A percentile compares a stretch with the other conserved stretches of the same genome.
phyloP scores from a whole-genome alignment of 2,888 invertebrate genomes.

The Diploptera punctata region DNA sequence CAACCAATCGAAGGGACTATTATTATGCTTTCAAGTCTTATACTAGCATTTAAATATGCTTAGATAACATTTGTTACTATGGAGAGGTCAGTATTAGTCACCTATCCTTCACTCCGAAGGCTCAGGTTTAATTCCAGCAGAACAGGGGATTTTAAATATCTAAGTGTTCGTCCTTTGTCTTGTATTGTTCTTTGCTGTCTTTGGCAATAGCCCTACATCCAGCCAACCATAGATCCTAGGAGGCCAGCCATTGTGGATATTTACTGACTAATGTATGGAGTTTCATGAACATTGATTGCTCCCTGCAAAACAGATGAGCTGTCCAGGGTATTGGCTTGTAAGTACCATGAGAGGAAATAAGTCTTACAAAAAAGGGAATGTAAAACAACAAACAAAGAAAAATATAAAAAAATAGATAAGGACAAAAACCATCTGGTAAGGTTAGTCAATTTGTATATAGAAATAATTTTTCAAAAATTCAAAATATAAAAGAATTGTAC shows the following conservation, averaged over 20 bases:
- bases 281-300: not conserved
- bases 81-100: no score
- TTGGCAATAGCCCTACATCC: no score
- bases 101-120: no score
- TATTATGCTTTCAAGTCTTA: no score
- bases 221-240: no score
- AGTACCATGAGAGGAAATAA: not conserved
- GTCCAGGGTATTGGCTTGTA: not conserved
- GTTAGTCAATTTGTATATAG: not conserved
- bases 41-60: no score
- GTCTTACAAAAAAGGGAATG: not conserved
- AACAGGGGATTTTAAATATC: no score
- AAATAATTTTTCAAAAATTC: not conserved
- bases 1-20: no score
- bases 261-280: not conserved
- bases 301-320: not conserved
- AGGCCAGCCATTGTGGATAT: not conserved
- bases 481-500: not conserved
- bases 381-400: not conserved
- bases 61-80: no score
- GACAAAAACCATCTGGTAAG: not conserved
- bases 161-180: no score
- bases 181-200: no score
- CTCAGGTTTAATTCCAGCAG: no score
- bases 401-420: not conserved